Evolutionary conservation across 2,888 invertebrate genomes (phyloP).

Genomic region (Sceliomorpha sp.): DNA sequence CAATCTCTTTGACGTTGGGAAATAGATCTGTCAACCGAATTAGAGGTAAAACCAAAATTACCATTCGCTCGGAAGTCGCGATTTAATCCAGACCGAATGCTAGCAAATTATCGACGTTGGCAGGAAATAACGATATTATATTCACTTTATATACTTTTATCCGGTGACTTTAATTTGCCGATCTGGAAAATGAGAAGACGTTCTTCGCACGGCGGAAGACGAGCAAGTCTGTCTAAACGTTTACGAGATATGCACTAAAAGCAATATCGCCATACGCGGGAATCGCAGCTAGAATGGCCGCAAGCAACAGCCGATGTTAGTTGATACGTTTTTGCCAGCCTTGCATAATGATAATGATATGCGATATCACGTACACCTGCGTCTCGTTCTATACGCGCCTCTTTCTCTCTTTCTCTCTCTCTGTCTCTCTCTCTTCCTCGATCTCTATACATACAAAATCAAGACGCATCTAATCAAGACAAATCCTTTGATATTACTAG

Average conservation of each 20-base stretch:
- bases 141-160: too few relatives aligned
- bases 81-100: too few relatives aligned
- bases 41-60: too few relatives aligned
- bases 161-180: too few relatives aligned
- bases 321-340: constrained; percentile 72
- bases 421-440: constrained; percentile 41
- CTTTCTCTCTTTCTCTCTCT: constrained; percentile 42
- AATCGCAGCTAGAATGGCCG: constrained; percentile 77
- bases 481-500: too few relatives aligned
- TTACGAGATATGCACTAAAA: constrained; percentile 37
- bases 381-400: constrained; percentile 41
- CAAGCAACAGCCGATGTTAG: constrained; percentile 79
- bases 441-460: constrained; percentile 9
- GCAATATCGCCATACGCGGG: constrained; percentile 46
- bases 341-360: constrained; percentile 59
- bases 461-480: constrained; percentile 5
- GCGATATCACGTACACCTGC: constrained; percentile 50
- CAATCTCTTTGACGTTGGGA: too few relatives aligned
- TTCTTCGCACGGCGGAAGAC: constrained; percentile 27
- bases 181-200: not conserved
- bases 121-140: too few relatives aligned
- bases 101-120: too few relatives aligned
- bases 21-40: too few relatives aligned
- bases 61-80: too few relatives aligned
- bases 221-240: constrained; percentile 23